phyloP scores from a whole-genome alignment of 2,113 vertebrate genomes.

The Spea multiplicata region DNA sequence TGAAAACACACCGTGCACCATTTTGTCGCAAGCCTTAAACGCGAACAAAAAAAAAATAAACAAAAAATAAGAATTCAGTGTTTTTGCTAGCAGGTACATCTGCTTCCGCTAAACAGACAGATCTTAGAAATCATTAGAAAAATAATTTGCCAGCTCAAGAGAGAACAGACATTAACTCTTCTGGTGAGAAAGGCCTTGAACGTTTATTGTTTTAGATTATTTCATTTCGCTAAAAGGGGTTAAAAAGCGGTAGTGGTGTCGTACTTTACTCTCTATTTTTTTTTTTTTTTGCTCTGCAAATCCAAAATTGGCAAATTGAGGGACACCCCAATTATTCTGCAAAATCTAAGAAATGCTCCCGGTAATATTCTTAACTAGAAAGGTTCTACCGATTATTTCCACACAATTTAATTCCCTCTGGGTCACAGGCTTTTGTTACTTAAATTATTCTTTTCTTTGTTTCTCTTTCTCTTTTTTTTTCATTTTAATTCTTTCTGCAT shows the following conservation, averaged over 20 bases:
- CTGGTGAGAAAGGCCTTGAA: too few relatives aligned
- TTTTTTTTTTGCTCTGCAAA: constrained; percentile 19
- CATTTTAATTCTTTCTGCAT: constrained; percentile 50
- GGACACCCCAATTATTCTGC: constrained; percentile 49
- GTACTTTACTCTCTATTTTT: too few relatives aligned
- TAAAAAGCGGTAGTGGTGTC: too few relatives aligned
- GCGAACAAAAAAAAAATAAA: not conserved
- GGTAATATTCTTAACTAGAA: constrained; percentile 38
- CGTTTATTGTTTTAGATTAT: too few relatives aligned
- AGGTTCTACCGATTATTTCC: constrained; percentile 35
- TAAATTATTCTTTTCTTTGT: constrained; percentile 48
- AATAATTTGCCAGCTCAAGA: too few relatives aligned
- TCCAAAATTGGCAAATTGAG: constrained; percentile 31
- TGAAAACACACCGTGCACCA: constrained; percentile 85
- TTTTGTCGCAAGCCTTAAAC: constrained; percentile 66
- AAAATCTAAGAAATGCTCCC: constrained; percentile 13
- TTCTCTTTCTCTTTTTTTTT: constrained; percentile 27
- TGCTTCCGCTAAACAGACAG: not conserved
- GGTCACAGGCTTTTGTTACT: constrained; percentile 53
- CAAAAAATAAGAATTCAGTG: constrained; percentile 77
- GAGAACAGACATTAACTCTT: too few relatives aligned
- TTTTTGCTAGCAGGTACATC: constrained; percentile 26
- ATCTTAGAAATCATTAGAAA: too few relatives aligned
- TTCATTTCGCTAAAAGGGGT: too few relatives aligned
- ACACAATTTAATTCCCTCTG: constrained; percentile 47